Evolutionary conservation across 2,113 vertebrate species (phyloP), one percentile per base, ranked within the genome.

Genomic region (Corvus moneduloides): DNA sequence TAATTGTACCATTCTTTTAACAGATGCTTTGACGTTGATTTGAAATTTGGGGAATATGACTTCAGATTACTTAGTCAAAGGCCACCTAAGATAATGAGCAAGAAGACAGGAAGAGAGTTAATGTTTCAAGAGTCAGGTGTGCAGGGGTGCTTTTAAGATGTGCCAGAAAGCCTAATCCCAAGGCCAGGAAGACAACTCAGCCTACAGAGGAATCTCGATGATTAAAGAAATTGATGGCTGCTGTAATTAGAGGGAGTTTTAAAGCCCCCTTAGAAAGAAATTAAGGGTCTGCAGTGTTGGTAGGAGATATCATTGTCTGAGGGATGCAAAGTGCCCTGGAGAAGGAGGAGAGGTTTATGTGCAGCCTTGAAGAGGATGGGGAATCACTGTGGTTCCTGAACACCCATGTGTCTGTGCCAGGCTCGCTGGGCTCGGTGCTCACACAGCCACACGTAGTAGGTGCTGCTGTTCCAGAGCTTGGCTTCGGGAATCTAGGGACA

Each of bases 361-460:
- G 41, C 41, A 87, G 54, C 44, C 54, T 56, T 52, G 44, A 69
- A 54, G 62, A 88, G 28, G 19, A 21, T 20, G 28, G 23, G 19
- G 48, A 76, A 35, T 44, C n/a, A 1, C 6, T 33, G 55, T 26
- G n/a, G 35, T 2, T 78, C 33, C 79, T 61, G 71, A 24, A 9
- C 4, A 2, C 20, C 39, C 7, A 10, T 9, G 11, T 41, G 68
- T 20, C 51, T 78, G 32, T 51, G 43, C 39, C 8, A 4, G 41
- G 33, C 20, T 55, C 0, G 0, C 72, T 26, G 44, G 23, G 16
- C 39, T 74, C 7, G 32, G 32, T 3, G 4, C 37, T 72, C n/a
- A 13, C 2, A 9, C 58, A 52, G 33, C 51, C 6, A 2, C 16
- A 3, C 0, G 0, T 4, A 16, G 18, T 3, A 7, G 9, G 26